These are phyloP conservation scores for Masticophis lateralis DNA, from an alignment of 2,797 vertebrate species.

Conservation along the genomic window DNA sequence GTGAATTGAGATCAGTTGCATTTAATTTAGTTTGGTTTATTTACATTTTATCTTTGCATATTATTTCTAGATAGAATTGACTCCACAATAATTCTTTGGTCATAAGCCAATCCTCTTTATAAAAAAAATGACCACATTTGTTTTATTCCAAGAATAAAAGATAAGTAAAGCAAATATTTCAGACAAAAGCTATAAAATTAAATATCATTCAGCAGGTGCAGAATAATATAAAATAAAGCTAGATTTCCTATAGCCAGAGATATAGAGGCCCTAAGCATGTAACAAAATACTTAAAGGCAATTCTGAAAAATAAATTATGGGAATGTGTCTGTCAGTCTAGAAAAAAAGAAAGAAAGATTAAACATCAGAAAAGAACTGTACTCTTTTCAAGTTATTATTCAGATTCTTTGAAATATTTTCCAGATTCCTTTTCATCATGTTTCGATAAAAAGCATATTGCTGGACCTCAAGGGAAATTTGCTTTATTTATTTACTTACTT, in stretches of 20 bases:
- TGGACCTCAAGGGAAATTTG: background rate
- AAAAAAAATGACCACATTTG: background rate
- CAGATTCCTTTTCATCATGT: background rate
- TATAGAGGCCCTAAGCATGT: background rate
- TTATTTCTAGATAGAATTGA: background rate
- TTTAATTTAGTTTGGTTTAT: slow-evolving; percentile 22
- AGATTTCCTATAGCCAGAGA: background rate
- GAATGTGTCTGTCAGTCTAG: background rate
- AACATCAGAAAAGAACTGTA: background rate
- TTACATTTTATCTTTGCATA: slow-evolving; percentile 3
- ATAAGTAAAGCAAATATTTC: background rate
- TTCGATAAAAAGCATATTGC: background rate
- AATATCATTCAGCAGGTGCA: background rate
- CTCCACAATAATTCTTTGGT: background rate
- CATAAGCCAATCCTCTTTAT: background rate
- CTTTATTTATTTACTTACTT: too few species aligned
- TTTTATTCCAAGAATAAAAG: background rate
- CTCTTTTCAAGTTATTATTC: background rate
- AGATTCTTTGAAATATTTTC: background rate
- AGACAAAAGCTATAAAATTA: background rate
- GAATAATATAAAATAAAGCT: background rate
- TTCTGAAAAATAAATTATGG: background rate
- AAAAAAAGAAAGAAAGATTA: background rate
- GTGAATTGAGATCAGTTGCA: slow-evolving; percentile 30
- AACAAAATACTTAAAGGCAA: background rate